These are phyloP conservation scores for Ctenopoma multispine DNA, from an alignment of 2,797 vertebrate species.

Conservation along the genomic window DNA sequence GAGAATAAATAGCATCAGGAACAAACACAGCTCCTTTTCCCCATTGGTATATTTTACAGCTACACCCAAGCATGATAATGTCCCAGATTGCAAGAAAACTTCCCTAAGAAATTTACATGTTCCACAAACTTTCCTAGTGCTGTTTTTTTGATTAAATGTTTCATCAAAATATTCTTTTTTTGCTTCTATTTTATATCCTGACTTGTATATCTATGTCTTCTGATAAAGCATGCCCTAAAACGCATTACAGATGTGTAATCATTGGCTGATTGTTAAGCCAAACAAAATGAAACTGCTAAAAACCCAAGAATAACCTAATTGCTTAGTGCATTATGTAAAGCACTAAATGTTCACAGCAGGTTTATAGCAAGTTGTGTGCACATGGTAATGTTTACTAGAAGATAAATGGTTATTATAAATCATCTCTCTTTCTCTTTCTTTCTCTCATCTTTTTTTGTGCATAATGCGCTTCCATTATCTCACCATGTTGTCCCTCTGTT, in stretches of 20 bases:
- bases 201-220: neutral
- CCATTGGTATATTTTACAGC: neutral
- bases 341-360: neutral
- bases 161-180: neutral
- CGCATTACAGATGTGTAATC: too few relatives aligned
- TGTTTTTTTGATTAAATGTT: neutral
- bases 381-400: neutral
- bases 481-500: too few relatives aligned
- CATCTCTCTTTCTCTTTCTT: too few relatives aligned
- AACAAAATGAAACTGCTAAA: constrained; percentile 17
- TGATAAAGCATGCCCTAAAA: neutral
- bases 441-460: too few relatives aligned
- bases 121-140: neutral
- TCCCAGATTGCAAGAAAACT: neutral
- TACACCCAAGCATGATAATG: neutral
- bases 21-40: neutral
- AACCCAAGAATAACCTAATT: too few relatives aligned
- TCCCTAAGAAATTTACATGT: neutral
- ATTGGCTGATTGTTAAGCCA: neutral
- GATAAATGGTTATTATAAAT: neutral
- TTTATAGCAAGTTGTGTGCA: neutral
- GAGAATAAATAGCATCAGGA: neutral
- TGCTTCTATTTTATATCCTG: neutral
- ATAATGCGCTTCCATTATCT: too few relatives aligned
- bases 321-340: too few relatives aligned